Percentiles rank a stretch among this genome's conserved stretches.
phyloP scores from a whole-genome alignment of 2,797 vertebrate genomes.

The Tachyglossus aculeatus region DNA sequence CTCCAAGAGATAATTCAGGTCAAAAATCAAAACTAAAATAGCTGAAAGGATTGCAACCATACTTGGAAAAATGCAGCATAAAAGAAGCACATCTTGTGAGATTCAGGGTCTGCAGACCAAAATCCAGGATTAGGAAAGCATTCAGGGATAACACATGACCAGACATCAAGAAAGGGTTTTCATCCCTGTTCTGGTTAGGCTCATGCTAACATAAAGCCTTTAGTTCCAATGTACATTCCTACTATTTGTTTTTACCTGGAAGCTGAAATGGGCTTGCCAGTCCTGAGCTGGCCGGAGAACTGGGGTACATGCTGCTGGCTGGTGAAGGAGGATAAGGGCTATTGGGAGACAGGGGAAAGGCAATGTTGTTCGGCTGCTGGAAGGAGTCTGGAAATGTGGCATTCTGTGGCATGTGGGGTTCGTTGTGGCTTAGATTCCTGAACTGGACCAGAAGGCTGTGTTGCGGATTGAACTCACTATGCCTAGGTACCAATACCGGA shows the following conservation, averaged over 20 bases:
- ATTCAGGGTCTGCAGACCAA: no score
- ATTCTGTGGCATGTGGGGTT: slow-evolving; percentile 95
- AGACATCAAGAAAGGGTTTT: no score
- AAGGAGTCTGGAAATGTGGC: slow-evolving; percentile 97
- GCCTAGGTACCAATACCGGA: slow-evolving; percentile 95
- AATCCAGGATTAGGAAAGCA: no score
- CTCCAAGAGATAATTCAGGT: no score
- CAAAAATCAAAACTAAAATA: no score
- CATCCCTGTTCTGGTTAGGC: no score
- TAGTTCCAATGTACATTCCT: no score
- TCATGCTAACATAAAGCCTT: no score
- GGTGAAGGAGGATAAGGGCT: slow-evolving; percentile 94
- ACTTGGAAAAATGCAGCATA: no score
- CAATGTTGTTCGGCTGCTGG: slow-evolving; percentile 88
- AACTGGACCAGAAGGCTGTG: slow-evolving; percentile 97
- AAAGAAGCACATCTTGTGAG: no score
- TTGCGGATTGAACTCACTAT: slow-evolving; percentile 97
- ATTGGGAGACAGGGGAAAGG: slow-evolving; percentile 92
- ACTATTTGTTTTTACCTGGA: slow-evolving; percentile 87
- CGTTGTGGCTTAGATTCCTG: slow-evolving; percentile 95
- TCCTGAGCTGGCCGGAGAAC: slow-evolving; percentile 95
- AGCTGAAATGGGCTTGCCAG: slow-evolving; percentile 96
- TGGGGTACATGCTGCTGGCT: slow-evolving; percentile 93
- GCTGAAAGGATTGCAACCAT: no score
- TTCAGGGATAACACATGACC: no score